Percentiles rank a stretch among this genome's conserved stretches.
phyloP scores from a whole-genome alignment of 2,113 vertebrate genomes.

The Chionis minor region DNA sequence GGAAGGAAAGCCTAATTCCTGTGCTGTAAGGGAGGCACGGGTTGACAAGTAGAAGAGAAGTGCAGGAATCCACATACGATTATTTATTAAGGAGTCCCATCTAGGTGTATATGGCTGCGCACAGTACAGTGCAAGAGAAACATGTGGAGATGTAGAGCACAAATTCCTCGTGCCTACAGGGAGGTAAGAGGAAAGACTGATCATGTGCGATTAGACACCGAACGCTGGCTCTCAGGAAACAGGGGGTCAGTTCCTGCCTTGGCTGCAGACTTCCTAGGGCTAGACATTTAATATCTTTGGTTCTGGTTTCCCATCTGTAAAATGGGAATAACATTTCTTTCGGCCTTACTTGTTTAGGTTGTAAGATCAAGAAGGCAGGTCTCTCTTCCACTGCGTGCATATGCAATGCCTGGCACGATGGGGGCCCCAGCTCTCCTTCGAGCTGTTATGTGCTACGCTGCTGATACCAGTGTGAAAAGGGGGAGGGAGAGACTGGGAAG shows the following conservation, averaged over 20 bases:
- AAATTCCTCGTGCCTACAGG: conserved; percentile 50
- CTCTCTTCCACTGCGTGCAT: not conserved
- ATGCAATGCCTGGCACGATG: not conserved
- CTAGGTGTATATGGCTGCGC: not conserved
- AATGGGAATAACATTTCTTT: conserved; percentile 40
- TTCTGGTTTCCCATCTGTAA: conserved; percentile 16
- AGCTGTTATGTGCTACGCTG: not conserved
- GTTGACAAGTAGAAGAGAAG: conserved; percentile 39
- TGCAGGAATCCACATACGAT: not conserved
- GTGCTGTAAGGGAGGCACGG: not conserved
- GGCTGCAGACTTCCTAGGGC: conserved; percentile 23
- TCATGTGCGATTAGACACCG: conserved; percentile 27
- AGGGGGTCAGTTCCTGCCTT: conserved; percentile 45
- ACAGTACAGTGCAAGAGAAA: not conserved
- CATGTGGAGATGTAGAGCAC: conserved; percentile 28
- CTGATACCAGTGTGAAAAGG: not conserved
- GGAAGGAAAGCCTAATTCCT: conserved; percentile 34
- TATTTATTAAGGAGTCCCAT: conserved; percentile 35
- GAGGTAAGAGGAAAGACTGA: conserved; percentile 62
- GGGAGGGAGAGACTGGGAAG: not conserved
- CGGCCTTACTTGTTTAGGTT: conserved; percentile 11
- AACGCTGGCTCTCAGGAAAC: conserved; percentile 25
- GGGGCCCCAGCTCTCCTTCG: not conserved
- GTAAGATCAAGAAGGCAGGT: not conserved
- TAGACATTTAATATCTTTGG: conserved; percentile 41